Evolutionary conservation across 1,140 invertebrate species (phyloP), one percentile per base, ranked within the genome.

Genomic region (Paralvinella palmiformis): DNA sequence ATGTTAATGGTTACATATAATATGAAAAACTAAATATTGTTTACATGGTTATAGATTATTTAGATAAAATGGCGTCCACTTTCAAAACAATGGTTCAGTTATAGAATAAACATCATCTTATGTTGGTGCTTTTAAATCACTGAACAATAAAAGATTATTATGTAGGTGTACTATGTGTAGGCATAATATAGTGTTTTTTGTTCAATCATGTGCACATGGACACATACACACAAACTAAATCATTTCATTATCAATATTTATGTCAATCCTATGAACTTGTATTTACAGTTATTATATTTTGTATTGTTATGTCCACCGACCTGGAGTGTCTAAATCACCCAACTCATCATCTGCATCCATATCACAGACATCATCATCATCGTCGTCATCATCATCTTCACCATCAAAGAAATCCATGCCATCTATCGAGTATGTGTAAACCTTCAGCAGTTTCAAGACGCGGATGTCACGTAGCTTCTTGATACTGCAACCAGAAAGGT

Each of bases 341-440:
- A n/a, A n/a, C n/a, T n/a, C n/a, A n/a, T n/a, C n/a, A n/a, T n/a
- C n/a, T n/a, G n/a, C n/a, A n/a, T n/a, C n/a, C 37, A 41, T 10
- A 55, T 52, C 52, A 48, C 27, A 27, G 24, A 53, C 48, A 33
- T 33, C 61, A 0, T 58, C 63, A 27, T 64, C 31, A 52, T 65
- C 67, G 24, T 66, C 68, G 31, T 62, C 67, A 31, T 75, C 77
- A 13, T 84, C 82, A 22, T 87, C 85, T 35, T 72, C 65, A 4
- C 81, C 76, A 7, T 84, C 84, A 17, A 20, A 2, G 22, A 24
- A 29, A 17, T 35, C 36, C 31, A n/a, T 15, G 17, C 31, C 31
- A 44, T 45, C 15, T 60, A 33, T 15, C 20, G 10, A n/a, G 33
- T 27, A 7, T 53, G 27, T 32, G 32, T 27, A 66, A 6, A 24